phyloP scores from a whole-genome alignment of 2,888 invertebrate species.

The Conchocele bisecta region DNA sequence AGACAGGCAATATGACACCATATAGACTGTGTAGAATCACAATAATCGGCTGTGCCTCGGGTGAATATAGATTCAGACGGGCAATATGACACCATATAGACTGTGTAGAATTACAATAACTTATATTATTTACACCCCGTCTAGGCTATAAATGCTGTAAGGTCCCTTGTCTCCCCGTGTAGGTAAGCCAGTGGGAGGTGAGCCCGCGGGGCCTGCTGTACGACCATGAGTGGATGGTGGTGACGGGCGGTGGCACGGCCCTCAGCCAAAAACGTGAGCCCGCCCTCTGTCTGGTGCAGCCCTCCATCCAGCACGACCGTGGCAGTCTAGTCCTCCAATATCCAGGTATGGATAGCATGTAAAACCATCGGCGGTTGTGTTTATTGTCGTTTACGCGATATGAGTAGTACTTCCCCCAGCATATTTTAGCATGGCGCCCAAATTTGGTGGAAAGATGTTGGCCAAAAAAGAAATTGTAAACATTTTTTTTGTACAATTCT shows the following conservation, averaged over 20 bases:
- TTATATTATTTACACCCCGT: not conserved
- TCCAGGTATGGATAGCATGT: conserved; percentile 65
- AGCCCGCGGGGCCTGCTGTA: conserved; percentile 91
- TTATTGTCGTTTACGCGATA: not conserved
- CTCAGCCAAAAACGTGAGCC: conserved; percentile 94
- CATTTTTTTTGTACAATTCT: too few relatives aligned
- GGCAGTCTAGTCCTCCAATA: conserved; percentile 78
- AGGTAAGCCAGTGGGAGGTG: conserved; percentile 89
- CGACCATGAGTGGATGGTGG: conserved; percentile 97
- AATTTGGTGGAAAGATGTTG: too few relatives aligned
- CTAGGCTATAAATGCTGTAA: not conserved
- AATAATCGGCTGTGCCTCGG: too few relatives aligned
- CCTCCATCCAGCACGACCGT: conserved; percentile 87
- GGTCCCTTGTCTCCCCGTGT: conserved; percentile 2
- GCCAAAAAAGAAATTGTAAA: too few relatives aligned
- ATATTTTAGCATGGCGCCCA: too few relatives aligned
- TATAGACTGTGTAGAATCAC: too few relatives aligned
- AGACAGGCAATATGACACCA: too few relatives aligned
- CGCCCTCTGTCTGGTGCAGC: conserved; percentile 90
- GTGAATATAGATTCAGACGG: too few relatives aligned
- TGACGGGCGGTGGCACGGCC: conserved; percentile 90
- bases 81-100: too few relatives aligned
- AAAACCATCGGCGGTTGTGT: not conserved
- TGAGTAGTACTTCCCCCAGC: not conserved
- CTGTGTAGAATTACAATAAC: too few relatives aligned